Evolutionary conservation across 2,113 vertebrate species (phyloP).

Genomic region (Apodemus sylvaticus): DNA sequence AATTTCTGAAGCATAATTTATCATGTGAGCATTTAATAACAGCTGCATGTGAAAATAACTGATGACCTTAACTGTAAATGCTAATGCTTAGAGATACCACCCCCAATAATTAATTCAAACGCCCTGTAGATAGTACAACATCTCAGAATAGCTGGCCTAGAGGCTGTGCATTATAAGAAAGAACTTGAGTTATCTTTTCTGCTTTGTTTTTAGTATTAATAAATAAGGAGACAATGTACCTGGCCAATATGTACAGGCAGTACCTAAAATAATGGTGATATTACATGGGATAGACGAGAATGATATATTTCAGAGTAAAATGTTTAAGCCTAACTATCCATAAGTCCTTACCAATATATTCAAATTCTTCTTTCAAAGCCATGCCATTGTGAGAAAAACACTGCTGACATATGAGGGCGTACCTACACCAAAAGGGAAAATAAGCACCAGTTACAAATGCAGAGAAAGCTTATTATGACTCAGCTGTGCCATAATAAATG

Average conservation of each 20-base stretch:
- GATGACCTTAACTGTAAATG: conserved; percentile 25
- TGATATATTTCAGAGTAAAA: conserved; percentile 53
- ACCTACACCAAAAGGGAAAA: conserved; percentile 86
- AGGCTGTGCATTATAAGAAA: not conserved
- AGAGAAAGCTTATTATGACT: conserved; percentile 34
- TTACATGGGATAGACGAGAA: not conserved
- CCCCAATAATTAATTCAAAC: conserved; percentile 25
- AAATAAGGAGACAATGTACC: conserved; percentile 46
- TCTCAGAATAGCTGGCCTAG: conserved; percentile 32
- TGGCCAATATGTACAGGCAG: not conserved
- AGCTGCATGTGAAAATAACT: conserved; percentile 12
- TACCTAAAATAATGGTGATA: conserved; percentile 51
- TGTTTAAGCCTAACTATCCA: conserved; percentile 58
- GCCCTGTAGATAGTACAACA: not conserved
- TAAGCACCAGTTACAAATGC: not conserved
- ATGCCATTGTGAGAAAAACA: conserved; percentile 99
- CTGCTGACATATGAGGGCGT: conserved; percentile 98
- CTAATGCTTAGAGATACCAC: not conserved
- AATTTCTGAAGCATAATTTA: conserved; percentile 54
- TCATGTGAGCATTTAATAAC: conserved; percentile 34
- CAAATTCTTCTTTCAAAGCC: conserved; percentile 99
- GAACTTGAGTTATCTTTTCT: not conserved
- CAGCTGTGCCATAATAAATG: conserved; percentile 41
- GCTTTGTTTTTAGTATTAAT: conserved; percentile 55
- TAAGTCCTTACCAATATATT: conserved; percentile 95